Evolutionary conservation across 2,888 invertebrate species (phyloP), one percentile per base, ranked within the genome.

Genomic region (Auanema freiburgensis): DNA sequence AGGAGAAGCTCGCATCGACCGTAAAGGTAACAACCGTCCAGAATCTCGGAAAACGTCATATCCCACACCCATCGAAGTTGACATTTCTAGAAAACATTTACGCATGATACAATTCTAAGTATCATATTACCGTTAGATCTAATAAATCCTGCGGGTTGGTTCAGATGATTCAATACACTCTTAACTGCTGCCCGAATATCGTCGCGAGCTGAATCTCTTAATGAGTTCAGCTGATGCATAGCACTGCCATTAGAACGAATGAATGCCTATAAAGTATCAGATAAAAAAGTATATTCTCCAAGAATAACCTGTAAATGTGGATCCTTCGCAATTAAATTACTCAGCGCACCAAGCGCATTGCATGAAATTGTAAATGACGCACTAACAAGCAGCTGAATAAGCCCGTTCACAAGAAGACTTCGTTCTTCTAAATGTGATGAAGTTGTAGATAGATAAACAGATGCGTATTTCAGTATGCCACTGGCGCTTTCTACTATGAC

Each of bases 391-490:
- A 79, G 72, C 14, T 55, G 51, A 6, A 80, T 41, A 21, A 80
- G 69, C 6, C 70, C 52, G 12, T 64, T 62, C 21, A 67, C 66
- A 25, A 73, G 57, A 11, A 58, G 42, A 41, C 50, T 56, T 24
- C 73, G 59, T 41, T 65, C 64, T 51, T 70, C 70, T 8, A 70
- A 51, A 59, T 73, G 73, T 4, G 63, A 59, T 1, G 69, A 64
- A 10, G 63, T 67, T 8, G 55, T 67, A 11, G 66, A 68, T 61
- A 72, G 64, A 61, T 70, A 68, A 16, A 71, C 71, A 0, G 69
- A 63, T 2, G 76, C 76, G 63, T 81, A 80, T 59, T 81, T 81
- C 58, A 81, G 56, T 55, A 81, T 78, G 1, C 81, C 81, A 14
- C 78, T 71, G 4, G 79, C 78, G 25, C 71, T 75, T 50, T 81